Conservation (phyloP, 2,113 vertebrate genomes). For the Phrynosoma blainvillii region DNA sequence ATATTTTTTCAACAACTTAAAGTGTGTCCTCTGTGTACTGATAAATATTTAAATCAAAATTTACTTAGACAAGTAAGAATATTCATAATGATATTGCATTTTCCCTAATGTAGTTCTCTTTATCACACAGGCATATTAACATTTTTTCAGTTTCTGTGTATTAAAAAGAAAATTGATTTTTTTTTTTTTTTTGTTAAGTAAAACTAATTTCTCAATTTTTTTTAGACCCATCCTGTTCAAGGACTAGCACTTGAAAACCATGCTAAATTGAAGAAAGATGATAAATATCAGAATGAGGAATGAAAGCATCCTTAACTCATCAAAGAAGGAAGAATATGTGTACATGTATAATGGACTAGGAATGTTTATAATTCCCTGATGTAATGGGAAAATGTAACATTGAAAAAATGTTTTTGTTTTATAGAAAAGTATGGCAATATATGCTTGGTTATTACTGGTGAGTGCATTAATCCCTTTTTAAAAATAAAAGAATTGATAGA, state of each 20-base stretch:
- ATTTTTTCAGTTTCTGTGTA: not conserved
- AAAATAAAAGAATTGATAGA: not conserved
- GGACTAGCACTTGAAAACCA: not conserved
- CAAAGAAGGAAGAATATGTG: not conserved
- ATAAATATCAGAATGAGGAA: not conserved
- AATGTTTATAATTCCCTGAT: not conserved
- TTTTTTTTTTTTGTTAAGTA: not conserved
- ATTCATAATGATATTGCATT: not conserved
- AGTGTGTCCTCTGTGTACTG: not conserved
- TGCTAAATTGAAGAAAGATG: not conserved
- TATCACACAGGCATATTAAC: not conserved
- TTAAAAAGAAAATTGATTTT: not conserved
- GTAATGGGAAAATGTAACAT: not conserved
- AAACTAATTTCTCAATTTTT: not conserved
- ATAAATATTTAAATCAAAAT: not conserved
- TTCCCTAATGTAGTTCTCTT: not conserved
- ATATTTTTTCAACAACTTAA: not conserved
- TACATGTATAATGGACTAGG: conserved; percentile 6
- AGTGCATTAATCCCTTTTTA: not conserved
- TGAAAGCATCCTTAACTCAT: not conserved
- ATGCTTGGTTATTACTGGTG: not conserved
- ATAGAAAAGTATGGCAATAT: not conserved
- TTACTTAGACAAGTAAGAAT: not conserved
- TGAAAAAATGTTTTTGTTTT: not conserved
- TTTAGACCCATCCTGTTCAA: not conserved